Percentiles rank a stretch among this genome's conserved stretches.
Evolutionary conservation across 2,888 invertebrate species (phyloP).

Genomic region (Papilio protenor): DNA sequence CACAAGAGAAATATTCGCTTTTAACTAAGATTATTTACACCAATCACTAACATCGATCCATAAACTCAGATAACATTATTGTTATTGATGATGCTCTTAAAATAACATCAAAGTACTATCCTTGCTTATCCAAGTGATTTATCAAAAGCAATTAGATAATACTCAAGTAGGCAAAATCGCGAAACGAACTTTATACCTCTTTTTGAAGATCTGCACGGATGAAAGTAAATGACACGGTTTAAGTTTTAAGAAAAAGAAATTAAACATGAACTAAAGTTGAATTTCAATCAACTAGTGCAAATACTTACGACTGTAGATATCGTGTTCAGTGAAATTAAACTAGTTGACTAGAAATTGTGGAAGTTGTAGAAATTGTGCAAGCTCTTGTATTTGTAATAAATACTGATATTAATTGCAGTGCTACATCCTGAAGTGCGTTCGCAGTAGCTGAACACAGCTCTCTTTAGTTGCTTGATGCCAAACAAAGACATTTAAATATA

Average conservation of each 20-base stretch:
- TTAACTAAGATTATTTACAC: slow-evolving; percentile 2
- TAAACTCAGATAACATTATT: slow-evolving; percentile 4
- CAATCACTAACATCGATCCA: background rate
- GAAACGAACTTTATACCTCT: background rate
- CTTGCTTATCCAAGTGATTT: background rate
- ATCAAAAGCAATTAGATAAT: background rate
- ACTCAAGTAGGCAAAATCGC: background rate
- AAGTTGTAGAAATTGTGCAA: slow-evolving; percentile 23
- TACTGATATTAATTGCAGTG: slow-evolving; percentile 22
- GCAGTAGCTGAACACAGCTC: background rate
- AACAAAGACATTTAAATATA: no score
- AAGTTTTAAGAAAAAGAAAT: no score
- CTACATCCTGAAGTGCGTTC: background rate
- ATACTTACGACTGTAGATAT: background rate
- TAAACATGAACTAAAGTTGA: no score
- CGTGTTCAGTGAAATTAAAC: background rate
- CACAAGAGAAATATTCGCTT: background rate
- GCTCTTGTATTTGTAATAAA: slow-evolving; percentile 16
- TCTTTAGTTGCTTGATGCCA: background rate
- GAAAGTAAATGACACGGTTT: no score
- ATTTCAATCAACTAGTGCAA: background rate
- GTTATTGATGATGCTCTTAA: slow-evolving; percentile 25
- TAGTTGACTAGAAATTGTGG: slow-evolving; percentile 17
- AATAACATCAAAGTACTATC: slow-evolving; percentile 12
- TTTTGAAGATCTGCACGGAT: no score